Conservation (phyloP, 2,113 vertebrate species). For the Chaenocephalus aceratus region DNA sequence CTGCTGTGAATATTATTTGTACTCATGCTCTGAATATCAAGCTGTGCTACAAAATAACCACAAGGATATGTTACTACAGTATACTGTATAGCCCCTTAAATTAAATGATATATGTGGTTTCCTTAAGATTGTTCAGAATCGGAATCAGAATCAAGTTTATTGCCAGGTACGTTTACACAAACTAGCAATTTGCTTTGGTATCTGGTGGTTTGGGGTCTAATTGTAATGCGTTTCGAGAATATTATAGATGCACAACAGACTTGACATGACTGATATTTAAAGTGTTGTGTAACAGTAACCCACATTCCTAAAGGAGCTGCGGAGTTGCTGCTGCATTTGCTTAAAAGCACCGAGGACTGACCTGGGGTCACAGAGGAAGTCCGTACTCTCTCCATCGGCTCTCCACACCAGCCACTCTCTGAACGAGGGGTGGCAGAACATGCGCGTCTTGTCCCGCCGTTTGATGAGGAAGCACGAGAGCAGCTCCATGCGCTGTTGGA, state of each 20-base stretch:
- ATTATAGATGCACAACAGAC: not conserved
- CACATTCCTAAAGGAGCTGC: slow-evolving; percentile 22
- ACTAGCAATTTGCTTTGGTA: too few relatives aligned
- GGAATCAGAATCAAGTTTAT: too few relatives aligned
- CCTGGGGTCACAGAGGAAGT: slow-evolving; percentile 98
- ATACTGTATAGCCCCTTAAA: not conserved
- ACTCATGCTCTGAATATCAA: slow-evolving; percentile 16
- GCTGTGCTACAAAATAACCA: not conserved
- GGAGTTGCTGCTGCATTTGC: slow-evolving; percentile 12
- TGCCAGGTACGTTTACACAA: too few relatives aligned
- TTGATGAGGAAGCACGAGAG: slow-evolving; percentile 94
- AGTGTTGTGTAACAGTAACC: not conserved
- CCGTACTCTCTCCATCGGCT: slow-evolving; percentile 93
- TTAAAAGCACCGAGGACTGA: slow-evolving; percentile 66
- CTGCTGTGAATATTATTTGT: not conserved
- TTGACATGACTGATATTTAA: not conserved
- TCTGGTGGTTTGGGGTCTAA: not conserved
- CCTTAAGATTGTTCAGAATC: not conserved
- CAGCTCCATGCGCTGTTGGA: slow-evolving; percentile 93
- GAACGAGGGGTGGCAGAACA: slow-evolving; percentile 99
- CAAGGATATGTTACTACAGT: not conserved
- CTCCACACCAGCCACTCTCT: slow-evolving; percentile 98
- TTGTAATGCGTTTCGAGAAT: slow-evolving; percentile 9
- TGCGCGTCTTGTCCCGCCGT: slow-evolving; percentile 95
- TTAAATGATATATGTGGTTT: not conserved